Base-by-base conservation (phyloP, 92 coral and sea anemone species). In the Hydrozoanthus gracilis region DNA sequence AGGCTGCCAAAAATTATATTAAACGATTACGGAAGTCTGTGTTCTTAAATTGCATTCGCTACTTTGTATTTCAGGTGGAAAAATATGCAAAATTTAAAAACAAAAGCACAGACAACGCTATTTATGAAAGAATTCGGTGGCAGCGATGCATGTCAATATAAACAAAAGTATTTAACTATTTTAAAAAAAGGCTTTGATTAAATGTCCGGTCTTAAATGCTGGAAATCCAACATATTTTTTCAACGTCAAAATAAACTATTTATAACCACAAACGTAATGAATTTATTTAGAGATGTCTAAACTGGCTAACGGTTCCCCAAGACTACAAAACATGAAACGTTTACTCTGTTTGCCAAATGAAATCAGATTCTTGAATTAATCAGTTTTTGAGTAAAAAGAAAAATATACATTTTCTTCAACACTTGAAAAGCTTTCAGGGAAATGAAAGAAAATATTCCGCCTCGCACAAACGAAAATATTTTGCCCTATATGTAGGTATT, bases 211-310 rank as follows among this genome's bases (percentile, higher is more conserved):
- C 15, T 8, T 16, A 0, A 16, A 58, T 58, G 64, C 84, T 73
- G 84, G 84, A 79, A 79, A 8, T 48, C 8, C 64, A 66, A 8
- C 11, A 35, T 15, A 20, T 20, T 3, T 51, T 8, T 14, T 3
- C 55, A 62, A 7, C 3, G 44, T 62, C 58, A 39, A 80, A 80
- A 80, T 80, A 64, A 80, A 80, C 85, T 80, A 80, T 80, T 80
- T 80, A 80, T 80, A 80, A 48, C 18, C 44, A 62, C 9, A 49
- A 64, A 80, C 85, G 85, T 65, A 80, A 80, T 65, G 74, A 11
- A n/a, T 80, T 70, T 17, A 16, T 27, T 27, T 27, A 27, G 39
- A 27, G 39, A 27, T 27, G 39, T 27, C 39, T 27, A 27, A 27
- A 27, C 39, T 27, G 39, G 39, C 39, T 27, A 27, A 27, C 39